Base-by-base conservation (phyloP, 2,888 invertebrate genomes). In the Epicampocera succincta region DNA sequence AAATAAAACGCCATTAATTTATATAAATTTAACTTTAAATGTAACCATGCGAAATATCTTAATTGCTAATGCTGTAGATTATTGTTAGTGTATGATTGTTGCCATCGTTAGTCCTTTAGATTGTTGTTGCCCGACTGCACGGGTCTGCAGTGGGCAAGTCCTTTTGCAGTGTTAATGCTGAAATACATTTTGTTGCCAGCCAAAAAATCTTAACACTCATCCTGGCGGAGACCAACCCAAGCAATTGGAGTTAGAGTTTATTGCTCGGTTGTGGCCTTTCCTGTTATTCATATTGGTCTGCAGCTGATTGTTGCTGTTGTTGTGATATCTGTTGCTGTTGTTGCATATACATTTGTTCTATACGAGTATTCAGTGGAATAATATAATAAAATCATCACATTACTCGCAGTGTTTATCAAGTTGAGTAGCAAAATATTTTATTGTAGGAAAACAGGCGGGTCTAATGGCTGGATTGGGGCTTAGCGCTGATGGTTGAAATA, bases 31-130 rank as follows among this genome's bases (percentile, higher is more conserved):
- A 81, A 81, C 56, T 77, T 44, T 11, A 77, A 77, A 73, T 81
- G 76, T 69, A 81, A 60, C 73, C 81, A 81, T 73, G 73, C 77
- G 77, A 77, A 81, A 81, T 73, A 81, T 81, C 81, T 81, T 81
- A 77, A 81, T 81, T 81, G 69, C 69, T 65, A 77, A 74, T 77
- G 73, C 65, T 81, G 72, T 76, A 68, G 69, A 73, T 77, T 77
- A 73, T 77, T 81, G 68, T 65, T 63, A 73, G 71, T 65, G 74
- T 66, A 5, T 13, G 33, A 38, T 29, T 33, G 33, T 38, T 50
- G 48, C 44, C n/a, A 48, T 44, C 44, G 33, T 66, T 40, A 8
- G 40, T 17, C 56, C 38, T 69, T 69, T 19, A 46, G n/a, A n/a
- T 69, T 58, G 38, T 44, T 58, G 72, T 33, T 46, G 33, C 42